These are phyloP conservation scores for Epinephelus moara DNA, from an alignment of 2,113 vertebrate genomes.

Conservation along the genomic window DNA sequence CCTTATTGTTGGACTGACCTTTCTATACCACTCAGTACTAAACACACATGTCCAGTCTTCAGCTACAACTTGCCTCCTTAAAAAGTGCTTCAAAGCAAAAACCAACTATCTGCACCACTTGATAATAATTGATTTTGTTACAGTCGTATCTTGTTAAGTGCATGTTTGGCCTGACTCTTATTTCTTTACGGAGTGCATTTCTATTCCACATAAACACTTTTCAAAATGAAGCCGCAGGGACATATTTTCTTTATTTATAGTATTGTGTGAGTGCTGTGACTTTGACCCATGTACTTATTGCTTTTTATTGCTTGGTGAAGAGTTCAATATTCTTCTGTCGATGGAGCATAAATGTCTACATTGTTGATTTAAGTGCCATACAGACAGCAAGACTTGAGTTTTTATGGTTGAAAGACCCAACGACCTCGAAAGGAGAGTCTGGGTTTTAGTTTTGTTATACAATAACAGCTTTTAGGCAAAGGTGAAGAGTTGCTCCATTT, in stretches of 20 bases:
- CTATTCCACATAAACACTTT: background rate
- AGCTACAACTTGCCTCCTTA: background rate
- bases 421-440: background rate
- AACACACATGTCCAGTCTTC: background rate
- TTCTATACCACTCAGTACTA: background rate
- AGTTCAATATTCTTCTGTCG: background rate
- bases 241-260: background rate
- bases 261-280: background rate
- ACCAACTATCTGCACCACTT: background rate
- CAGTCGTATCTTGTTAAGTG: background rate
- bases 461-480: background rate
- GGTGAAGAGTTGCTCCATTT: background rate
- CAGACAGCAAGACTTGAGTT: background rate
- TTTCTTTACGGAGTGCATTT: conserved; percentile 1
- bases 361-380: background rate
- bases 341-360: conserved; percentile 3
- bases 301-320: conserved; percentile 2
- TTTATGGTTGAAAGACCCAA: conserved; percentile 9
- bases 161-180: background rate
- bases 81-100: background rate
- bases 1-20: background rate
- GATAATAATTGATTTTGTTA: background rate
- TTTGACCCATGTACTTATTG: conserved; percentile 4
- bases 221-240: background rate
- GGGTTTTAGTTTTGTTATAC: background rate